Evolutionary conservation across 2,797 vertebrate species (phyloP).

Genomic region (Streptopelia turtur): DNA sequence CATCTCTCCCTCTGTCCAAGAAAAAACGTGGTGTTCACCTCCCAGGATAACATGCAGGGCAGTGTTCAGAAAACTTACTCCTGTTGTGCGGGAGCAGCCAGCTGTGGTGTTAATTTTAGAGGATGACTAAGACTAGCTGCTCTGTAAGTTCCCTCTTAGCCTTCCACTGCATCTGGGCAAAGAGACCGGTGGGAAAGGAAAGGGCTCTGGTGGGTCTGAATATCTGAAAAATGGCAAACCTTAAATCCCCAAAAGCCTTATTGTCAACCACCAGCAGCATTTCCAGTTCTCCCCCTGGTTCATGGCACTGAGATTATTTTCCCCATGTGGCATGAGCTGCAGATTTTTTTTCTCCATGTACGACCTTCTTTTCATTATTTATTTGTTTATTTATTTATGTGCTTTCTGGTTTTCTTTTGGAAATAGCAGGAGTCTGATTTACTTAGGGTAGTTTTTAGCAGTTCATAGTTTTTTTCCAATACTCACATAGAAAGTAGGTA

Average conservation of each 20-base stretch:
- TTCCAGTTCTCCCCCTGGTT: background rate
- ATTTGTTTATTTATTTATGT: background rate
- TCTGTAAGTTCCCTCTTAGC: background rate
- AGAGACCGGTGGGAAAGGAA: background rate
- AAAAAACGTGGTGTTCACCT: background rate
- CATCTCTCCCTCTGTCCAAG: background rate
- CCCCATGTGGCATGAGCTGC: background rate
- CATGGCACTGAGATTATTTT: background rate
- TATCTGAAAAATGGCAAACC: background rate
- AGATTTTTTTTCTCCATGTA: background rate
- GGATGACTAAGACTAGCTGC: background rate
- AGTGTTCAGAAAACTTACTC: background rate
- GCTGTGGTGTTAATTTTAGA: background rate
- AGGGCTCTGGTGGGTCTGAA: background rate
- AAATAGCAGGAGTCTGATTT: background rate
- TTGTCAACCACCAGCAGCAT: background rate
- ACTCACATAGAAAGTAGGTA: background rate
- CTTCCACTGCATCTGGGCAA: background rate
- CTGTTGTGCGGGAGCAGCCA: background rate
- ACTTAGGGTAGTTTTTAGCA: background rate
- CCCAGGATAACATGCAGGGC: background rate
- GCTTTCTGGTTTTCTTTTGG: background rate
- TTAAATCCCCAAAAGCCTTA: background rate
- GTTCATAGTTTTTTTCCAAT: background rate
- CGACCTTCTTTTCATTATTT: background rate